Evolutionary conservation across 1,140 invertebrate species (phyloP), one percentile per base, ranked within the genome.

Genomic region (Sitobion miscanthi): DNA sequence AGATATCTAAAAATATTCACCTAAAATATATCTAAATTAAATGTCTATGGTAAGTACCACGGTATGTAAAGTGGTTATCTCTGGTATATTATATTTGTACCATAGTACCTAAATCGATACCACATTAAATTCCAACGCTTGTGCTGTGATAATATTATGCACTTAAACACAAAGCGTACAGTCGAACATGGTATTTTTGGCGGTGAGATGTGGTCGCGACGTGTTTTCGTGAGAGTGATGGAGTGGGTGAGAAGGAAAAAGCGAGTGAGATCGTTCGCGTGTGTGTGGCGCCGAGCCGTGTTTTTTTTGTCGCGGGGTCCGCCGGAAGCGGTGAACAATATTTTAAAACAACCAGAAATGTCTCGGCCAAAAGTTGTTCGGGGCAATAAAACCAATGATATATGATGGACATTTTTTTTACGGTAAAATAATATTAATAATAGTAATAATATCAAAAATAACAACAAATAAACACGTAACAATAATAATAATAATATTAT

Each of bases 321-420:
- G 23, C 4, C 57, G 62, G 90, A 91, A 91, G 42, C 57, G 2
- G 90, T 45, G 38, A 69, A 91, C 90, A 77, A 77, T 91, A 91
- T 91, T 91, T 91, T 91, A 49, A 45, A 91, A 45, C 87, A 35
- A 30, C 20, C 47, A 88, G 57, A 69, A 91, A 77, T 45, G 57
- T 91, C 90, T 69, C 25, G 5, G 42, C 30, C 90, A 91, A 91
- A 91, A 91, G 90, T 77, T 62, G 90, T 91, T 45, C 38, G 7
- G 35, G 25, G 77, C 45, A 91, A 91, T 69, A 77, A 91, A 91
- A 77, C 90, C 57, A 45, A 30, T 91, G 90, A 77, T 91, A 35
- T 91, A 91, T 52, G 8, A 52, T 77, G 90, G 17, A 20, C 54
- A 77, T 57, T 54, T 69, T 57, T 89, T 90, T 45, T 77, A 25